Evolutionary conservation across 2,797 vertebrate species (phyloP).

Genomic region (Cryptoblepharus egeriae): DNA sequence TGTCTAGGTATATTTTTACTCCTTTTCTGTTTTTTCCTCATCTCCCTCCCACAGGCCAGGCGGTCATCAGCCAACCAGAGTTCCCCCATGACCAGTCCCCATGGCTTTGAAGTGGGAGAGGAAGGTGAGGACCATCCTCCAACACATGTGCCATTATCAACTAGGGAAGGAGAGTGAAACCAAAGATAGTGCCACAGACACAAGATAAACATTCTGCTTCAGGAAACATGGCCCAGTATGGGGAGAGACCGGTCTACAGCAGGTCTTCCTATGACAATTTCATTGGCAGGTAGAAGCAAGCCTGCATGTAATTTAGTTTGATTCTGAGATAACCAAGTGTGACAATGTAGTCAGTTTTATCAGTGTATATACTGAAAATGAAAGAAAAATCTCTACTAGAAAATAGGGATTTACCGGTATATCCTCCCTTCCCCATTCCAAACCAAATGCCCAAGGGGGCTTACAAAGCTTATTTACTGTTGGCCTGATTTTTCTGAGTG

Average conservation of each 20-base stretch:
- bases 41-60: conserved; percentile 17
- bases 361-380: neutral
- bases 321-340: neutral
- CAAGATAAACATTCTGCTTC: neutral
- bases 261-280: neutral
- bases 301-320: neutral
- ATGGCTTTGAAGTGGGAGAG: neutral
- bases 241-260: conserved; percentile 51
- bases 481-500: no score
- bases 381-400: neutral
- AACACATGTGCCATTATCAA: accelerated
- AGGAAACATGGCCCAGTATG: neutral
- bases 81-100: neutral
- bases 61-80: neutral
- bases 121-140: neutral
- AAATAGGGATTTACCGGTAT: no score
- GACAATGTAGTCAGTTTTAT: neutral
- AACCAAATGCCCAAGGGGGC: no score
- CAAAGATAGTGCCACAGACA: conserved; percentile 27
- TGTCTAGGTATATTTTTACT: conserved; percentile 11
- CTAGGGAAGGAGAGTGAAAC: neutral
- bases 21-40: neutral
- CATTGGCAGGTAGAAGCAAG: neutral
- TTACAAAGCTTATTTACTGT: no score
- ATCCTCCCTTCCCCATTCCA: no score